Base-by-base conservation (phyloP, 2,797 vertebrate species). In the Sebastes hubbsi region DNA sequence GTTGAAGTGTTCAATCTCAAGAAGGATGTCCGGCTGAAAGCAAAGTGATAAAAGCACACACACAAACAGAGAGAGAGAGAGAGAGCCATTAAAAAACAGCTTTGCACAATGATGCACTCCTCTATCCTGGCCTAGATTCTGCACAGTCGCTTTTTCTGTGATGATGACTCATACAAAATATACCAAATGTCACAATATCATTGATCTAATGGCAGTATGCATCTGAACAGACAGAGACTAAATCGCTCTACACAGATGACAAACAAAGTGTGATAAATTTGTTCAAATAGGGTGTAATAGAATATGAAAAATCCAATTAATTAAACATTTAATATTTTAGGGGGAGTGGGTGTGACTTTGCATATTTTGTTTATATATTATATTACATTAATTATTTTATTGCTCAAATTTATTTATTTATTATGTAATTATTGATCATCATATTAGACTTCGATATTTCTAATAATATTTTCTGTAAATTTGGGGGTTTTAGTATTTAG, bases 61-160 rank as follows among this genome's bases (percentile, higher is more conserved):
- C 25, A 36, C 1, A 46, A 12, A 49, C 3, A 29, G 1, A 64
- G 3, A 25, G 9, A 65, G 1, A 25, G 9, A 68, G 1, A 71
- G 10, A 68, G 1, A 71, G 0, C 22, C 6, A 79, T 88, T 65
- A 75, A 74, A 82, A 61, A 75, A 34, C 62, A 18, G 20, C 3
- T 61, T 63, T 69, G 27, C 66, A 76, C 29, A 69, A 29, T 66
- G 72, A 27, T 52, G 24, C 80, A 79, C 89, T 86, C 71, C 65
- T 75, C 38, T 29, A 7, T 74, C 22, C 65, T 83, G 88, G 81
- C 86, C 86, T 87, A 78, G 8, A 85, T 92, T 86, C 59, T 75
- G 54, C 59, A 81, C 38, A 54, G 42, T 29, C 13, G 12, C 4
- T 8, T 38, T 12, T 65, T 61, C 61, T 83, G n/a, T 72, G 25